Evolutionary conservation across 2,888 invertebrate genomes (phyloP).

Genomic region (Thalpophila matura): DNA sequence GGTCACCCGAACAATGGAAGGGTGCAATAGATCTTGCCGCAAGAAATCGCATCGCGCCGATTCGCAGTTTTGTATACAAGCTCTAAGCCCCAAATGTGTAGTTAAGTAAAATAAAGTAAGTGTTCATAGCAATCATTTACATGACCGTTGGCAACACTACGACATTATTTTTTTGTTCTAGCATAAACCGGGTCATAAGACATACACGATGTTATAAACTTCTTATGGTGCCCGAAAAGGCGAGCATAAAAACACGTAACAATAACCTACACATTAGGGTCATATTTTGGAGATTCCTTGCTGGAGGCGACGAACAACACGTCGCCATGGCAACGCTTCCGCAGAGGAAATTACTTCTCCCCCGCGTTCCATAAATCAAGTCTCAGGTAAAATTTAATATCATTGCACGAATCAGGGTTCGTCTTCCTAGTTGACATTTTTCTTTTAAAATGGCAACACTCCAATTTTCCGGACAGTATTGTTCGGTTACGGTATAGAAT

Average conservation of each 20-base stretch:
- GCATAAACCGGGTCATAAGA: constrained; percentile 27
- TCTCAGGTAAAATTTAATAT: constrained; percentile 84
- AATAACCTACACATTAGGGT: constrained; percentile 68
- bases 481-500: constrained; percentile 37
- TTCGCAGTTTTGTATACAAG: too few species aligned
- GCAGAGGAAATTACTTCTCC: constrained; percentile 84
- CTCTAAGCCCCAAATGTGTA: constrained; percentile 8
- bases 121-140: constrained; percentile 38
- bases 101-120: constrained; percentile 33
- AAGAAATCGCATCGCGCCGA: too few species aligned
- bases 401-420: constrained; percentile 72
- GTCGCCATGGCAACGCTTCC: constrained; percentile 80
- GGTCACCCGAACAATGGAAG: too few species aligned
- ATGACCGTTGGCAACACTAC: constrained; percentile 17
- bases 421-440: constrained; percentile 62
- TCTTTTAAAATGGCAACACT: constrained; percentile 65
- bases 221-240: constrained; percentile 32
- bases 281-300: constrained; percentile 68
- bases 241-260: constrained; percentile 51
- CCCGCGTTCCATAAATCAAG: constrained; percentile 82
- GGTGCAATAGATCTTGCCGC: too few species aligned
- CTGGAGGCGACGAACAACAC: constrained; percentile 58
- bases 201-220: constrained; percentile 41
- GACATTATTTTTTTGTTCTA: constrained; percentile 31
- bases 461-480: constrained; percentile 57